Percentiles rank a stretch among this genome's conserved stretches.
phyloP scores from a whole-genome alignment of 2,888 invertebrate species.

The Pachydiplax longipennis region DNA sequence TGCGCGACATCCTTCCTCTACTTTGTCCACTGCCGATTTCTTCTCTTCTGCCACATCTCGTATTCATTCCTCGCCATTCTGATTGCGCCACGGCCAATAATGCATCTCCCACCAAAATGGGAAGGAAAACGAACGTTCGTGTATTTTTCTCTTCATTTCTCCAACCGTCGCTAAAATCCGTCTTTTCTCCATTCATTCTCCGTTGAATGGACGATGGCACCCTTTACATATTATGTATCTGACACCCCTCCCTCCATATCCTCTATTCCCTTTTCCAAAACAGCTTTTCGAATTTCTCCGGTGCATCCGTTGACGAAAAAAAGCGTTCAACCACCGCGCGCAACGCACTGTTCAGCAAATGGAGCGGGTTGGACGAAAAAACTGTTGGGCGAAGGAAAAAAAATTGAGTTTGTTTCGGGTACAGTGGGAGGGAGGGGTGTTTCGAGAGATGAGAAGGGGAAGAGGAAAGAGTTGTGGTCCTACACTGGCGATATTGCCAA shows the following conservation, averaged over 20 bases:
- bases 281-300: slow-evolving; percentile 6
- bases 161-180: background rate
- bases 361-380: slow-evolving; percentile 16
- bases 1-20: background rate
- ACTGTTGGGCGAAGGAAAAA: slow-evolving; percentile 8
- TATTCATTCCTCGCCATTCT: background rate
- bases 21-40: background rate
- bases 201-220: slow-evolving; percentile 28
- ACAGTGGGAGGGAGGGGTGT: background rate
- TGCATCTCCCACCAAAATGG: background rate
- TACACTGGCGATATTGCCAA: too few relatives aligned
- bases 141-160: background rate
- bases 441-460: background rate
- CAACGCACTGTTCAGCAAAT: slow-evolving; percentile 10
- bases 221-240: slow-evolving; percentile 15
- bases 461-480: background rate
- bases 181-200: background rate
- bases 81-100: background rate
- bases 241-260: background rate
- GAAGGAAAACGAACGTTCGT: background rate
- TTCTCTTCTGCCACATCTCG: background rate
- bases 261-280: background rate
- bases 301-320: slow-evolving; percentile 20
- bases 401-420: background rate
- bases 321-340: background rate